Evolutionary conservation across 1,140 invertebrate genomes (phyloP), one percentile per base, ranked within the genome.

Genomic region (Goniozus legneri): DNA sequence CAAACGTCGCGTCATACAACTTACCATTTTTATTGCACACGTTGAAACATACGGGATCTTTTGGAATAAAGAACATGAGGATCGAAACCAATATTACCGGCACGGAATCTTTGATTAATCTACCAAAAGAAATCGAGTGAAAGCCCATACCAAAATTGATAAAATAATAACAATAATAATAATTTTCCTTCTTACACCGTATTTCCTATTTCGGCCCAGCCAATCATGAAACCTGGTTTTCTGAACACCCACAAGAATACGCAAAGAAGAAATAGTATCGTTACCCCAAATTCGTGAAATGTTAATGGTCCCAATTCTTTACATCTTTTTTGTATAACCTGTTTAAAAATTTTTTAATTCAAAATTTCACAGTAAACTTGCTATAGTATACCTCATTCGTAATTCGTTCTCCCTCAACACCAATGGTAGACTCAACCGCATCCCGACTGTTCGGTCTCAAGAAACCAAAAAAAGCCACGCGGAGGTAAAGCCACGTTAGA

Each of bases 221-320:
- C 90, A 1, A 71, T 62, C 40, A 91, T 81, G 60, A 91, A 89
- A 21, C 86, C 84, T 0, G 92, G 91, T 39, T 85, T 82, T 34
- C 90, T 80, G 66, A 92, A 89, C 63, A 95, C 82, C 85, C 91
- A 95, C 55, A 95, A 75, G 38, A 86, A 53, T 3, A 94, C 82
- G n/a, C 91, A 81, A 2, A 85, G 48, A 2, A 87, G 64, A 64
- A 95, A 95, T n/a, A 92, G 74, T 1, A 79, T 49, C 10, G 85
- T 79, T 0, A 92, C 86, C 12, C 79, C 78, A 37, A 64, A 76
- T 73, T 96, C 91, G 47, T 93, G 89, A 70, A 85, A 90, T 33
- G 76, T 84, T 66, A 89, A 81, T 0, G 81, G 80, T 22, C 91
- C 91, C 35, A 95, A 79, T 49, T 83, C 82, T 47, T 79, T 74